Evolutionary conservation across 2,797 vertebrate genomes (phyloP).

Genomic region (Chelonia mydas): DNA sequence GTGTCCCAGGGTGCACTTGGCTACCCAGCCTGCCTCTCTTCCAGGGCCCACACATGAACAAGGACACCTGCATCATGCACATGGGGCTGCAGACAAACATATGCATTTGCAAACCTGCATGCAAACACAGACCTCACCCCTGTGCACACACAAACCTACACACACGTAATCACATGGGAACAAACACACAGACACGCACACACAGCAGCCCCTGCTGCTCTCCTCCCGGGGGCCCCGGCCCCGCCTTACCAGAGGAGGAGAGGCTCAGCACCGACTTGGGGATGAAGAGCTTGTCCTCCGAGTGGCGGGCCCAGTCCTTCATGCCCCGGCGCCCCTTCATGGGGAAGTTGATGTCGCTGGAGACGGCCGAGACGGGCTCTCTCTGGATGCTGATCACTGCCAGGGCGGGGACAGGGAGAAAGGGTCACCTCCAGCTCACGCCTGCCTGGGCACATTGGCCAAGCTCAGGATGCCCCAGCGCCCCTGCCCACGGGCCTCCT

Average conservation of each 20-base stretch:
- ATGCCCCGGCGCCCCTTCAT: constrained; percentile 96
- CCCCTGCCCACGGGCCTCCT: too few species aligned
- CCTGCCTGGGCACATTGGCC: background rate
- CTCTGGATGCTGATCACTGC: constrained; percentile 97
- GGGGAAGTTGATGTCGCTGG: constrained; percentile 98
- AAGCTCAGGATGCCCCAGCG: background rate
- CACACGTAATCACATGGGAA: accelerated
- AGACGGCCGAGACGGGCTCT: constrained; percentile 94
- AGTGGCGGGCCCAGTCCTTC: constrained; percentile 98
- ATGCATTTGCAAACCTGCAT: too few species aligned
- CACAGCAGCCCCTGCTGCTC: accelerated
- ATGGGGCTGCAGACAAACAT: accelerated
- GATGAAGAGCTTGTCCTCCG: constrained; percentile 97
- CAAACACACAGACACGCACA: too few species aligned
- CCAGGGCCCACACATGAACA: accelerated
- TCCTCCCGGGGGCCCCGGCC: accelerated
- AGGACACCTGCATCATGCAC: accelerated
- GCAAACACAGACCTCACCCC: background rate
- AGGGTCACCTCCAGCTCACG: accelerated
- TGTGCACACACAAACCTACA: too few species aligned
- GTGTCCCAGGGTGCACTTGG: background rate
- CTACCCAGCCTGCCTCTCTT: background rate
- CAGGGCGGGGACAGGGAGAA: background rate
- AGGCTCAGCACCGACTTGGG: constrained; percentile 95
- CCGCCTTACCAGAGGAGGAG: constrained; percentile 85